These are phyloP conservation scores for Eleutherodactylus coqui DNA, from an alignment of 2,797 vertebrate species.

Conservation along the genomic window DNA sequence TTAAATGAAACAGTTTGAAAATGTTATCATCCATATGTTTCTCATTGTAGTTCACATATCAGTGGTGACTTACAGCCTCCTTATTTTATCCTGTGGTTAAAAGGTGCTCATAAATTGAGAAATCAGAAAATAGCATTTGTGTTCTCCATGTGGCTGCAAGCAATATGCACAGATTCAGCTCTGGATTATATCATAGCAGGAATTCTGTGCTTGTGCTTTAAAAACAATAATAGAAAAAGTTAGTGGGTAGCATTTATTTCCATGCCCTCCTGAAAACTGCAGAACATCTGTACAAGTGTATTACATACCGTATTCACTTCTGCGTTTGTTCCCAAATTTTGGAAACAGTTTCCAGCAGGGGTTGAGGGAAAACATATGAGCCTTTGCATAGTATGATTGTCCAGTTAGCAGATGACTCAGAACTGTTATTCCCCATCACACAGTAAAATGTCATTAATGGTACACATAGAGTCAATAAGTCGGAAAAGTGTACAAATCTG, in stretches of 20 bases:
- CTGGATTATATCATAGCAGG: background rate
- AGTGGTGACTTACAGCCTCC: background rate
- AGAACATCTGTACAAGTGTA: background rate
- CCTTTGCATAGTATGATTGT: background rate
- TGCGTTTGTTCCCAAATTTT: background rate
- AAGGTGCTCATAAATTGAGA: constrained; percentile 28
- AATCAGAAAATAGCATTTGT: constrained; percentile 23
- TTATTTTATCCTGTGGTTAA: constrained; percentile 30
- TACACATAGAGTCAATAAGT: too few relatives aligned
- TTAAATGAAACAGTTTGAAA: constrained; percentile 8
- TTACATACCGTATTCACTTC: background rate
- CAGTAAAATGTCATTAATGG: background rate
- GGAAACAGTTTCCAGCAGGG: background rate
- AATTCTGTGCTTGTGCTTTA: background rate
- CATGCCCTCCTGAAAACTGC: background rate
- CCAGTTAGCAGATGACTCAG: background rate
- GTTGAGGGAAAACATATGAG: background rate
- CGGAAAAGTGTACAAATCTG: too few relatives aligned
- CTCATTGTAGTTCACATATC: background rate
- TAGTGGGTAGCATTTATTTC: background rate
- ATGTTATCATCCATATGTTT: background rate
- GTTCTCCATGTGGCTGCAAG: constrained; percentile 21
- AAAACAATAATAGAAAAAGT: background rate
- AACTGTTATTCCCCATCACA: background rate
- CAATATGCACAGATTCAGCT: background rate